Evolutionary conservation across 30 jellyfish, hydroid and myxozoan species (phyloP), one percentile per base, ranked within the genome.

Genomic region (Clytia hemisphaerica): DNA sequence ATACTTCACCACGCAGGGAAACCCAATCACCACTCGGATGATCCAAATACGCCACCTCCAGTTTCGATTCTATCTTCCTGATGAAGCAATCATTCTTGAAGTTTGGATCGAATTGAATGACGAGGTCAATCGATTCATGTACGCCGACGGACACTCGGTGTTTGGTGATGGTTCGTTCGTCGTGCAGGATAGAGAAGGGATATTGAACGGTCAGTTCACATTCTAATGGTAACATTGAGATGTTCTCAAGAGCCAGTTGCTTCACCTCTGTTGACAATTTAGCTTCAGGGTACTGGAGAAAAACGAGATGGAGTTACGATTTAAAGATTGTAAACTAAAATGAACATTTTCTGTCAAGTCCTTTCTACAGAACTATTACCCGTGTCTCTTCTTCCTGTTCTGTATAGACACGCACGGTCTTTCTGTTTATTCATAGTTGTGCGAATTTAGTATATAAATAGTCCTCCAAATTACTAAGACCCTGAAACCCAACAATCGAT

Each of bases 71-170:
- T 0, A 81, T 84, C 2, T 91, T 46, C 61, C 82, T 24, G 42
- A 92, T 83, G 67, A 51, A 76, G 31, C 76, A 71, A 78, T 91
- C 94, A 22, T 62, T 61, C 40, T 69, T 34, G 51, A 61, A 77
- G 37, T 71, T 81, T 4, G 99, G 99, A 59, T 91, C 99, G 78
- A 91, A 91, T 70, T 91, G 99, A 35, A 91, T 67, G 15, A 44
- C 28, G 26, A 91, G 36, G n/a, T 80, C 77, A 5, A 70, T 74
- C 24, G 81, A 64, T 42, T 91, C 83, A 27, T 78, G 72, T 19
- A 82, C 92, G 27, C 44, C 88, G 51, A 91, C 82, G 64, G 47
- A 35, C 32, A 82, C n/a, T n/a, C 21, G 29, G 33, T 49, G 0
- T 28, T 71, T 66, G 14, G 44, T 12, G 33, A 15, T 37, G 35